Evolutionary conservation across 2,888 invertebrate species (phyloP).

Genomic region (Hyalella azteca): DNA sequence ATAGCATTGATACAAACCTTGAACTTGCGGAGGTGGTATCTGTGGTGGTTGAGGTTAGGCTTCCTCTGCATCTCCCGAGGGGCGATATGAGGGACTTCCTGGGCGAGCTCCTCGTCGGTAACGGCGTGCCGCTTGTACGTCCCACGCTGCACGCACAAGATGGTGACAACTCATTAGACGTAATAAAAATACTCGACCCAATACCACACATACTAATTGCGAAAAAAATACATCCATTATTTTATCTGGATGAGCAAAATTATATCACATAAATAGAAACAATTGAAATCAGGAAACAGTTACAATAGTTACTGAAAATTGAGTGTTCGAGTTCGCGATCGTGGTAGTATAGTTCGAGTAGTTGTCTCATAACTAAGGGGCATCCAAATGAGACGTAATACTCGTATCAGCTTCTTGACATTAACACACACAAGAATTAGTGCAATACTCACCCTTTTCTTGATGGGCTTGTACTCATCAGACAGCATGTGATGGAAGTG

Average conservation of each 20-base stretch:
- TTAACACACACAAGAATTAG: too few species aligned
- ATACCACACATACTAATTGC: not conserved
- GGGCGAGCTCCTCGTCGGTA: conserved; percentile 84
- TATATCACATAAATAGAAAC: too few species aligned
- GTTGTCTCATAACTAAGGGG: too few species aligned
- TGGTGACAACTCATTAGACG: not conserved
- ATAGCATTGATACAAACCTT: too few species aligned
- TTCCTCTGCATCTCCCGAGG: not conserved
- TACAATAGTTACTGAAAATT: too few species aligned
- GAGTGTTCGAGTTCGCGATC: too few species aligned
- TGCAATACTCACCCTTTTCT: conserved; percentile 44
- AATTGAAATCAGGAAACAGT: too few species aligned
- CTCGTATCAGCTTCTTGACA: too few species aligned
- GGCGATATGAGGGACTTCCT: conserved; percentile 60
- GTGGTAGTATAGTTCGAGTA: too few species aligned
- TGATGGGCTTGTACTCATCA: conserved; percentile 69
- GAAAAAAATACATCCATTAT: too few species aligned
- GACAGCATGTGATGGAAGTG: conserved; percentile 90
- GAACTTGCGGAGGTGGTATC: not conserved
- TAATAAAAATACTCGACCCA: not conserved
- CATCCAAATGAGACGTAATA: too few species aligned
- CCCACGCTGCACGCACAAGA: conserved; percentile 69
- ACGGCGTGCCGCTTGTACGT: conserved; percentile 92
- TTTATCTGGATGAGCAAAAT: too few species aligned
- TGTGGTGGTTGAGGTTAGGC: not conserved